phyloP scores from a whole-genome alignment of 2,797 vertebrate species.

The Harpagifer antarcticus region DNA sequence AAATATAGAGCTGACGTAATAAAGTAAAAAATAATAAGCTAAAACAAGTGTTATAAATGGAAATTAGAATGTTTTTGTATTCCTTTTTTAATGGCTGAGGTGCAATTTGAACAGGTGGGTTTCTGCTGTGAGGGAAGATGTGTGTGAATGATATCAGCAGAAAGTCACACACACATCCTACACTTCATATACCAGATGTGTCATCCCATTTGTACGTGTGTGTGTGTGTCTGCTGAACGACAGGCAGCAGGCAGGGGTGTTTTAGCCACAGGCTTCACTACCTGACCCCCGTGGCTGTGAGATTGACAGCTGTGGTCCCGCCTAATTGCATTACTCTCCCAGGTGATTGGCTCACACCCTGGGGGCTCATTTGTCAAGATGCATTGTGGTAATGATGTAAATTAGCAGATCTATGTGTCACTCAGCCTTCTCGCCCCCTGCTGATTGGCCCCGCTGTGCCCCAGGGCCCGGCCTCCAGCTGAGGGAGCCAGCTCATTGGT shows the following conservation, averaged over 20 bases:
- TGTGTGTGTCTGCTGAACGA: slow-evolving; percentile 37
- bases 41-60: too few relatives aligned
- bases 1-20: too few relatives aligned
- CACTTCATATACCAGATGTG: slow-evolving; percentile 20
- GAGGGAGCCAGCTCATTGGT: slow-evolving; percentile 82
- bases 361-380: slow-evolving; percentile 86
- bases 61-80: too few relatives aligned
- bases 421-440: slow-evolving; percentile 75
- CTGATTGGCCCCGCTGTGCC: slow-evolving; percentile 81
- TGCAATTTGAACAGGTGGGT: too few relatives aligned
- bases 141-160: too few relatives aligned
- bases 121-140: too few relatives aligned
- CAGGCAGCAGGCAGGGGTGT: slow-evolving; percentile 71
- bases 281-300: slow-evolving; percentile 77
- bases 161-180: slow-evolving; percentile 10
- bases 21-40: too few relatives aligned
- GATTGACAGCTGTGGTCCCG: slow-evolving; percentile 86
- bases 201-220: slow-evolving; percentile 1
- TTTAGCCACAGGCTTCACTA: slow-evolving; percentile 76
- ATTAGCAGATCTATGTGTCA: slow-evolving; percentile 85
- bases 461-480: slow-evolving; percentile 73
- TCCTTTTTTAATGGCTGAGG: too few relatives aligned
- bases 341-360: slow-evolving; percentile 83
- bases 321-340: slow-evolving; percentile 89
- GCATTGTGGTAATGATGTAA: slow-evolving; percentile 86